phyloP scores from a whole-genome alignment of 2,113 vertebrate species.

The Bothrops jararaca region DNA sequence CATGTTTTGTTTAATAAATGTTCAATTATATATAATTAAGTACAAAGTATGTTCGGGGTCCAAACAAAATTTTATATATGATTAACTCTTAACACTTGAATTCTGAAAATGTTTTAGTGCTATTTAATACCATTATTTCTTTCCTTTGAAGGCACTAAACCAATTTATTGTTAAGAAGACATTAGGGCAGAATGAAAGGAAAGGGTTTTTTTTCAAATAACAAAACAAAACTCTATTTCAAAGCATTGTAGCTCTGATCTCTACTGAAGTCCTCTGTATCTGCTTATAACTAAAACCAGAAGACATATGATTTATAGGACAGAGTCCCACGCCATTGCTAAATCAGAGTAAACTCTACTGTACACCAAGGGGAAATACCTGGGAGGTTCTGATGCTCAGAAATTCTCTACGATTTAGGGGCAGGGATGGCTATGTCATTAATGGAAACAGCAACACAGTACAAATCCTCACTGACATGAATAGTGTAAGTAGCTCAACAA shows the following conservation, averaged over 20 bases:
- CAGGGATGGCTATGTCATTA: neutral
- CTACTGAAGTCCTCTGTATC: neutral
- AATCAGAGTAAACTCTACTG: neutral
- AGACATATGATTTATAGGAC: neutral
- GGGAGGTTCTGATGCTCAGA: neutral
- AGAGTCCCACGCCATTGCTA: neutral
- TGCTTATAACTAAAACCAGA: neutral
- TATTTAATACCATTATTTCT: neutral
- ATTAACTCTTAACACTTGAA: neutral
- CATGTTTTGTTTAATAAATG: conserved; percentile 21
- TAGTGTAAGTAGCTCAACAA: neutral
- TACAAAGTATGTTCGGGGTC: neutral
- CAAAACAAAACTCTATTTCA: neutral
- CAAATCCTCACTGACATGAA: neutral
- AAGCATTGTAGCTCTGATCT: neutral
- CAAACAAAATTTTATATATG: neutral
- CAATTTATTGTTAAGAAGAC: neutral
- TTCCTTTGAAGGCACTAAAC: neutral
- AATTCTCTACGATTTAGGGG: neutral
- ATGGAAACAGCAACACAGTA: neutral
- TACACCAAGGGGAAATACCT: neutral
- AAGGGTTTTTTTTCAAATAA: neutral
- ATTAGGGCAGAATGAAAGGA: neutral
- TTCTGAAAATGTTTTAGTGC: neutral
- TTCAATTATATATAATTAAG: neutral